Base-by-base conservation (phyloP, 1,140 invertebrate species). In the Halictus rubicundus region DNA sequence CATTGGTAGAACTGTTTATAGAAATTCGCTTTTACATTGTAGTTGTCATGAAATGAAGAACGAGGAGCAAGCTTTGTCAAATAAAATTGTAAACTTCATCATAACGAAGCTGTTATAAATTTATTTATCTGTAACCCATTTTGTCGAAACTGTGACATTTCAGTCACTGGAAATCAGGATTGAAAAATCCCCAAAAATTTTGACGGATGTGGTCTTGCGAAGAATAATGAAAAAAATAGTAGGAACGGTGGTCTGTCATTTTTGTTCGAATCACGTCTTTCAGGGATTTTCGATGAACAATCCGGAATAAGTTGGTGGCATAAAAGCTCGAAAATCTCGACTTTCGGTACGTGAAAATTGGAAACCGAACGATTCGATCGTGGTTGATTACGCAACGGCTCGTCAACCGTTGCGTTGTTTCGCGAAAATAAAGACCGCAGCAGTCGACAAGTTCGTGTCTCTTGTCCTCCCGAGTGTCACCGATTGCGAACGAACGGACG, bases 401-500 rank as follows among this genome's bases (percentile, higher is more conserved):
- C n/a, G 68, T 77, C 49, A 23, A 57, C n/a, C 32, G 39, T 68
- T 27, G 9, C 39, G 49, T 66, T 12, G 68, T 68, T 54, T 54
- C 27, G 19, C 16, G 19, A 12, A 27, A 37, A 54, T 52, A 25
- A 39, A 32, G 52, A 23, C n/a, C 63, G 12, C 37, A 21, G 2
- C 37, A n/a, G 63, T 64, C 21, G 19, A 64, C 32, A 12, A 37
- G 37, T 64, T 23, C 21, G 37, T 5, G 63, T 39, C 21, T 42
- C 37, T 64, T 42, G 21, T 64, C 42, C 61, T 7, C 19, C 12
- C 3, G 37, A 37, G 37, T 39, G 32, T 64, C 63, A 37, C 21
- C 19, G 37, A 42, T 64, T 64, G 63, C 21, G n/a, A 10, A 42
- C 21, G 6, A 5, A 42, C 37, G 19, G 37, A 39, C 37, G 61